phyloP scores from a whole-genome alignment of 2,113 vertebrate genomes.

The Blennius ocellaris region DNA sequence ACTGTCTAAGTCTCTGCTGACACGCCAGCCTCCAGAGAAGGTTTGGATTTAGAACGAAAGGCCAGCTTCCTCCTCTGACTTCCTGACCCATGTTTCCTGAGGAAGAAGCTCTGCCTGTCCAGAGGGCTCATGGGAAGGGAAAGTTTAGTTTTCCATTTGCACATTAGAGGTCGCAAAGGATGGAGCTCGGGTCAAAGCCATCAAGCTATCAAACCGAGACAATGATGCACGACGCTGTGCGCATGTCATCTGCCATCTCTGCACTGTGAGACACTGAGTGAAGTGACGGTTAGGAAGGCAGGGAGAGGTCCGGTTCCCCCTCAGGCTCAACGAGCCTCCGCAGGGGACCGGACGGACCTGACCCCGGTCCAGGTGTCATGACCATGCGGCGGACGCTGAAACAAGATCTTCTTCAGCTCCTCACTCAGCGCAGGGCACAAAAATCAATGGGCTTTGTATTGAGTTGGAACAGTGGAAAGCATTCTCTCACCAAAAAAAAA shows the following conservation, averaged over 20 bases:
- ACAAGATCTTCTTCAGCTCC: conserved; percentile 74
- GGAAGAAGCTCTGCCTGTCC: conserved; percentile 63
- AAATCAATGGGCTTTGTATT: conserved; percentile 85
- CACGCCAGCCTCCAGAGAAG: conserved; percentile 53
- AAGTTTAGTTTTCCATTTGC: conserved; percentile 57
- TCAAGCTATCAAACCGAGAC: conserved; percentile 29
- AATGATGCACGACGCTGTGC: conserved; percentile 8
- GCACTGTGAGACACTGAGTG: neutral
- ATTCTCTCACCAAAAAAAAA: conserved; percentile 74
- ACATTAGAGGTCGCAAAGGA: conserved; percentile 36
- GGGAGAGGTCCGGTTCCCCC: conserved; percentile 12
- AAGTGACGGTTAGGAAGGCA: neutral
- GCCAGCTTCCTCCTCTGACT: conserved; percentile 65
- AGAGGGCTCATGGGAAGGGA: conserved; percentile 65
- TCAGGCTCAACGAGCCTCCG: conserved; percentile 19
- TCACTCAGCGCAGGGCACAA: conserved; percentile 63
- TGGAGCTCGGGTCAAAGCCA: conserved; percentile 53
- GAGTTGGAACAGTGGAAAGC: conserved; percentile 72
- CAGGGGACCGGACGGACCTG: conserved; percentile 60
- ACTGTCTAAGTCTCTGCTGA: conserved; percentile 58
- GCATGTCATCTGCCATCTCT: no score
- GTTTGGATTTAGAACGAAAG: conserved; percentile 65
- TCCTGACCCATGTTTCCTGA: conserved; percentile 72
- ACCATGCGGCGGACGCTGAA: conserved; percentile 77
- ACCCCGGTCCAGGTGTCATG: conserved; percentile 78